phyloP scores from a whole-genome alignment of 2,797 vertebrate species.

The Notoglanidium macrostoma region DNA sequence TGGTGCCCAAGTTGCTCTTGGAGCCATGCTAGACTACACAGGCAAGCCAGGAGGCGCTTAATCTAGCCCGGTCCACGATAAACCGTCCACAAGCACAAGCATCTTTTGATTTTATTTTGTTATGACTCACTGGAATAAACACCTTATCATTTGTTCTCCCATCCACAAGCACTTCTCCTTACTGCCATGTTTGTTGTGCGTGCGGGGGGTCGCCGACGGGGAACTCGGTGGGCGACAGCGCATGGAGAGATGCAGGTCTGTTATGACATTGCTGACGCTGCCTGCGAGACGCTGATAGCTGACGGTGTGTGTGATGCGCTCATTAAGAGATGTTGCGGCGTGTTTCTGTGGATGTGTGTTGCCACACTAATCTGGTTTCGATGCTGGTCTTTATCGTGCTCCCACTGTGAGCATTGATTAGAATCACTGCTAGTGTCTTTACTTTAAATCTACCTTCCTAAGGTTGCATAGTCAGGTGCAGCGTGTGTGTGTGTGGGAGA shows the following conservation, averaged over 20 bases:
- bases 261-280: conserved; percentile 53
- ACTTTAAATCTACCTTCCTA: conserved; percentile 48
- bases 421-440: conserved; percentile 35
- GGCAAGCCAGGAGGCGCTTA: conserved; percentile 49
- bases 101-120: conserved; percentile 68
- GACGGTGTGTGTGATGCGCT: conserved; percentile 20
- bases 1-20: conserved; percentile 54
- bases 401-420: conserved; percentile 57
- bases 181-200: conserved; percentile 57
- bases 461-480: conserved; percentile 47
- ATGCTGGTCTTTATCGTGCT: conserved; percentile 63
- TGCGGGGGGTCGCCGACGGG: conserved; percentile 49
- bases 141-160: conserved; percentile 55
- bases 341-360: conserved; percentile 41
- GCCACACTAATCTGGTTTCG: conserved; percentile 36
- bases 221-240: conserved; percentile 54
- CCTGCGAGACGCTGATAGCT: conserved; percentile 49
- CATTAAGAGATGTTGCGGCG: conserved; percentile 20
- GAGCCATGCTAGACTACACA: conserved; percentile 72
- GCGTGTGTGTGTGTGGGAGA: background rate
- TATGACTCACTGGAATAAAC: conserved; percentile 74
- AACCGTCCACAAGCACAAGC: conserved; percentile 47
- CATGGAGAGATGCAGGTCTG: conserved; percentile 54
- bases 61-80: conserved; percentile 59
- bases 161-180: conserved; percentile 55